Evolutionary conservation across 2,888 invertebrate species (phyloP).

Genomic region (Cecidostiba fungosa): DNA sequence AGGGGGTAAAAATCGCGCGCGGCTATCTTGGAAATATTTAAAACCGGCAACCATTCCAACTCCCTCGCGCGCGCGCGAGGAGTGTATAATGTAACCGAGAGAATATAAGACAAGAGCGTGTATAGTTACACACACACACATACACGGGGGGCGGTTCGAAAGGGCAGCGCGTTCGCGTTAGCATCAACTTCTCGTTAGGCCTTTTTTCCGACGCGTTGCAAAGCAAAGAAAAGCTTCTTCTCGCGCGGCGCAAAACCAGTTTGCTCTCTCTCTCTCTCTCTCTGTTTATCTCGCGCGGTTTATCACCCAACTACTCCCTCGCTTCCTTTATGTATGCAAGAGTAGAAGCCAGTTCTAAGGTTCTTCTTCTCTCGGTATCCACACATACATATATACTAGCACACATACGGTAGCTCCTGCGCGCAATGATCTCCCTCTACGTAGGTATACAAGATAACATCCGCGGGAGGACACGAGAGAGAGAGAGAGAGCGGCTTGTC

Average conservation of each 20-base stretch:
- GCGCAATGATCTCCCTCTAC: not conserved
- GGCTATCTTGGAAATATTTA: not conserved
- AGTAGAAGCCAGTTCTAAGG: not conserved
- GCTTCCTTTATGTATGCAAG: slow-evolving; percentile 26
- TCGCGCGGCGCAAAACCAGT: slow-evolving; percentile 65
- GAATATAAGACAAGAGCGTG: slow-evolving; percentile 6
- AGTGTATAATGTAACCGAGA: not conserved
- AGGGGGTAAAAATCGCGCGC: not conserved
- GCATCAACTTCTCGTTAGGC: slow-evolving; percentile 70
- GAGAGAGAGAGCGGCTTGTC: slow-evolving; percentile 43
- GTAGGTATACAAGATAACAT: slow-evolving; percentile 6
- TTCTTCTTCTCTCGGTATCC: not conserved
- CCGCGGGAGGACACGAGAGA: slow-evolving; percentile 27
- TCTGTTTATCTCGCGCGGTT: slow-evolving; percentile 67
- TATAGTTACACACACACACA: not conserved
- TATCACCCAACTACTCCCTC: slow-evolving; percentile 65
- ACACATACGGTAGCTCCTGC: not conserved
- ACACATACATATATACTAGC: not conserved
- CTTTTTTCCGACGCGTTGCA: slow-evolving; percentile 63
- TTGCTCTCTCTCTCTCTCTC: slow-evolving; percentile 67
- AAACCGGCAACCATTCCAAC: not conserved
- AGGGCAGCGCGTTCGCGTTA: slow-evolving; percentile 59
- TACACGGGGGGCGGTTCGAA: not conserved
- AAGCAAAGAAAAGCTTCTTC: slow-evolving; percentile 2
- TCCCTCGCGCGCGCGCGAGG: not conserved